Evolutionary conservation across 92 coral and sea anemone species (phyloP).

Genomic region (Bergia puertoricense): DNA sequence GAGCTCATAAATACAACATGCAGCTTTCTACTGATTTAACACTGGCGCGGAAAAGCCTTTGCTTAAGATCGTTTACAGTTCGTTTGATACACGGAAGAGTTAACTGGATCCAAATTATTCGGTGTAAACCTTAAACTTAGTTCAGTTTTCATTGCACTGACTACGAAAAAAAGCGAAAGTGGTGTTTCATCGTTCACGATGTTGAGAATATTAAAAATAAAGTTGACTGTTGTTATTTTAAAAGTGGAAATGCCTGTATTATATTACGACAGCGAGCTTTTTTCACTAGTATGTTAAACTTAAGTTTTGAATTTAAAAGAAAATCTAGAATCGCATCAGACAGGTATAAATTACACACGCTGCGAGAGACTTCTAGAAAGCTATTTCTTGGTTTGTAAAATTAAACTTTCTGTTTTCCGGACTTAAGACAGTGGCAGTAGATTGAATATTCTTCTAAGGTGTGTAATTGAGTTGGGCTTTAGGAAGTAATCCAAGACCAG

Average conservation of each 20-base stretch:
- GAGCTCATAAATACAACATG: not conserved
- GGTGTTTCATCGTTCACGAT: too few relatives aligned
- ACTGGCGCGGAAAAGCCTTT: not conserved
- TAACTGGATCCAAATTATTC: not conserved
- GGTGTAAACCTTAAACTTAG: not conserved
- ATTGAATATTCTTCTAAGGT: not conserved
- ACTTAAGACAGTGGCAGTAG: slow-evolving; percentile 3
- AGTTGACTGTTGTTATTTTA: too few relatives aligned
- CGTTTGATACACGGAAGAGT: not conserved
- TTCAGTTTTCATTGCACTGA: too few relatives aligned
- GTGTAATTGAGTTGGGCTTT: slow-evolving; percentile 4
- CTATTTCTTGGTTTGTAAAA: too few relatives aligned
- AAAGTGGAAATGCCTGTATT: not conserved
- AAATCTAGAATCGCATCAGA: not conserved
- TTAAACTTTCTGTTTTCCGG: not conserved
- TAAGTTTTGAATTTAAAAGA: not conserved
- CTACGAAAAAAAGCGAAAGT: not conserved
- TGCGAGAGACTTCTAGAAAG: too few relatives aligned
- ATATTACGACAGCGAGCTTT: not conserved
- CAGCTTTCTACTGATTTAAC: not conserved
- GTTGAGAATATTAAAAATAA: too few relatives aligned
- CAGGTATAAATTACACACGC: not conserved
- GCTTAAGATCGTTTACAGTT: not conserved
- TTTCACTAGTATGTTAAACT: not conserved
- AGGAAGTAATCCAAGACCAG: not conserved